Conservation (phyloP, 2,797 vertebrate species). For the Aldrovandia affinis region DNA sequence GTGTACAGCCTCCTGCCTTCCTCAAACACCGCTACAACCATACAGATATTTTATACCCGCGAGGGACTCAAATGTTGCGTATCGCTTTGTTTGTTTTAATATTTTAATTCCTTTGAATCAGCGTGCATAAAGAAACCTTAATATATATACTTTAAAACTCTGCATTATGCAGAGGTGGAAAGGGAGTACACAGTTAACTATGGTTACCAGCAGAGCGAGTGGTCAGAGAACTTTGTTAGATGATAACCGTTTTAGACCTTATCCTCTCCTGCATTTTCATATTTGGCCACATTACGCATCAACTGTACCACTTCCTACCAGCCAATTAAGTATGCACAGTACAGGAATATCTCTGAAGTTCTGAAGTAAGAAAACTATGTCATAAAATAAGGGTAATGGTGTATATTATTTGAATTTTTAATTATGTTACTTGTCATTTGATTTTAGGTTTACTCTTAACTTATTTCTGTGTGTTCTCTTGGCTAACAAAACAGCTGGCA, state of each 20-base stretch:
- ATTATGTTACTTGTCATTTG: too few relatives aligned
- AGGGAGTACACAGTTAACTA: constrained; percentile 41
- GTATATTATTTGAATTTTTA: constrained; percentile 28
- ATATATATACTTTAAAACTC: constrained; percentile 70
- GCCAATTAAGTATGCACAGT: too few relatives aligned
- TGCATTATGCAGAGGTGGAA: constrained; percentile 52
- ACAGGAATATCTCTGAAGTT: too few relatives aligned
- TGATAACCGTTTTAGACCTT: too few relatives aligned
- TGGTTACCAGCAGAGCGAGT: constrained; percentile 30
- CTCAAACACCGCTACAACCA: constrained; percentile 55
- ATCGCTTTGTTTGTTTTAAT: constrained; percentile 42
- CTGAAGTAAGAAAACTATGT: too few relatives aligned
- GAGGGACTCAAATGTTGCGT: constrained; percentile 60
- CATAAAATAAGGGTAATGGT: constrained; percentile 35
- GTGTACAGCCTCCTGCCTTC: constrained; percentile 57
- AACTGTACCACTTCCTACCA: too few relatives aligned
- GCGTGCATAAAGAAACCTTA: constrained; percentile 74
- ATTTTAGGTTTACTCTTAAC: constrained; percentile 30
- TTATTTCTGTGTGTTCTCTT: constrained; percentile 47
- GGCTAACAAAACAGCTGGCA: constrained; percentile 75
- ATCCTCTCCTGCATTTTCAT: too few relatives aligned
- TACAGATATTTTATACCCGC: constrained; percentile 51
- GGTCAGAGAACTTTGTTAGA: too few relatives aligned
- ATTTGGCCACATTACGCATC: too few relatives aligned
- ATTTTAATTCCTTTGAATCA: constrained; percentile 51